phyloP scores from a whole-genome alignment of 1,140 invertebrate species.

The Coptotermes formosanus region DNA sequence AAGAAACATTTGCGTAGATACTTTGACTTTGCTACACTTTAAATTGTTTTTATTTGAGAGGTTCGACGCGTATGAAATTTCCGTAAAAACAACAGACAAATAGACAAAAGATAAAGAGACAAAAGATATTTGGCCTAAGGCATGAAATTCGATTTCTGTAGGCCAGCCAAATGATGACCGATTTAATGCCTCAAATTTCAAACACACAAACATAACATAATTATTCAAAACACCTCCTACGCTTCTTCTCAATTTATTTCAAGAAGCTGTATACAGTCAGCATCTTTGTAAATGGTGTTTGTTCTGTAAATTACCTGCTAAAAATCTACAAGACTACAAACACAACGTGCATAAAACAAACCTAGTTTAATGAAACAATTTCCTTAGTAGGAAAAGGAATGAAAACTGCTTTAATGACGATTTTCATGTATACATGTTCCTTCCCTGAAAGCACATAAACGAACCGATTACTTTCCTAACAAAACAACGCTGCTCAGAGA shows the following conservation, averaged over 20 bases:
- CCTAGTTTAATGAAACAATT: not conserved
- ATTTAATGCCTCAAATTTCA: too few relatives aligned
- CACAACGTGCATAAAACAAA: not conserved
- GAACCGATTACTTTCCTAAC: not conserved
- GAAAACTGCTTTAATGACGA: not conserved
- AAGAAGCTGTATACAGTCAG: not conserved
- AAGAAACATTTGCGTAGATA: too few relatives aligned
- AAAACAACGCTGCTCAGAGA: not conserved
- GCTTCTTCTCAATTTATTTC: not conserved
- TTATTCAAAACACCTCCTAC: fast-evolving
- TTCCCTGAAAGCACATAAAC: not conserved
- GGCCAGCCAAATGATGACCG: too few relatives aligned
- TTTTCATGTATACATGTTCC: not conserved
- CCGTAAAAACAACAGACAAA: too few relatives aligned
- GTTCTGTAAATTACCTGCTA: too few relatives aligned
- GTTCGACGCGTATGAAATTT: too few relatives aligned
- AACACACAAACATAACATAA: too few relatives aligned
- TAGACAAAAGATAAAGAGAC: too few relatives aligned
- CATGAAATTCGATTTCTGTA: too few relatives aligned
- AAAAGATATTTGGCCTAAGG: too few relatives aligned
- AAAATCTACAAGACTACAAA: not conserved
- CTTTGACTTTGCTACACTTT: too few relatives aligned
- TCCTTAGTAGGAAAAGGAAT: not conserved
- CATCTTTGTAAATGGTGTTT: not conserved
- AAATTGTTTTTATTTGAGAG: too few relatives aligned